Evolutionary conservation across 2,113 vertebrate genomes (phyloP), one percentile per base, ranked within the genome.

Genomic region (Syngnathus scovelli): DNA sequence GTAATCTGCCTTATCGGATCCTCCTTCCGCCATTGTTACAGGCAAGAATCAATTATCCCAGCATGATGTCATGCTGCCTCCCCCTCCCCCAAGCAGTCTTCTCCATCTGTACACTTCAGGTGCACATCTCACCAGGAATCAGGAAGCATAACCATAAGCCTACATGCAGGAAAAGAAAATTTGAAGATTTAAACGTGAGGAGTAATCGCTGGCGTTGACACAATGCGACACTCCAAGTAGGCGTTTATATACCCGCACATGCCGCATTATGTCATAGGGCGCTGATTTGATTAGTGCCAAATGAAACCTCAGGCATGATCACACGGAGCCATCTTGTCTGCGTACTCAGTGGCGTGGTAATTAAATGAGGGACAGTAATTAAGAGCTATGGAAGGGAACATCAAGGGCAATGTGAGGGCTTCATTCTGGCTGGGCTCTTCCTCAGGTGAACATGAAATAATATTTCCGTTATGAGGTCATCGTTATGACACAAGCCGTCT

Each of bases 21-120:
- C 59, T 36, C 55, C 70, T 18, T 60, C 38, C 69, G 70, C 77
- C 68, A 80, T 80, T 85, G 83, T 86, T 84, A 60, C 66, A 64
- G 67, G 69, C 78, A 82, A 64, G 82, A 85, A 89, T 88, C 88
- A 87, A 85, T 88, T 83, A 85, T 83, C 83, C 75, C 70, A 80
- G 77, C 73, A 86, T 88, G 84, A 88, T 86, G 83, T 88, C 87
- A 90, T 84, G 70, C 72, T 80, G 66, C 66, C 68, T 38, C 58
- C 84, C 27, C 86, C 82, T 84, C 84, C 80, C 85, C 88, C 88
- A 83, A 61, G 61, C 43, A 44, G 41, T 61, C 46, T 60, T 55
- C 59, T 79, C 54, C 61, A 44, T 70, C 73, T 74, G 70, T 71
- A 66, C 66, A 61, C 63, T 16, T 78, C 51, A 13, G 0, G 49